These are phyloP conservation scores for Morelia viridis DNA, from an alignment of 2,797 vertebrate species.

Conservation along the genomic window DNA sequence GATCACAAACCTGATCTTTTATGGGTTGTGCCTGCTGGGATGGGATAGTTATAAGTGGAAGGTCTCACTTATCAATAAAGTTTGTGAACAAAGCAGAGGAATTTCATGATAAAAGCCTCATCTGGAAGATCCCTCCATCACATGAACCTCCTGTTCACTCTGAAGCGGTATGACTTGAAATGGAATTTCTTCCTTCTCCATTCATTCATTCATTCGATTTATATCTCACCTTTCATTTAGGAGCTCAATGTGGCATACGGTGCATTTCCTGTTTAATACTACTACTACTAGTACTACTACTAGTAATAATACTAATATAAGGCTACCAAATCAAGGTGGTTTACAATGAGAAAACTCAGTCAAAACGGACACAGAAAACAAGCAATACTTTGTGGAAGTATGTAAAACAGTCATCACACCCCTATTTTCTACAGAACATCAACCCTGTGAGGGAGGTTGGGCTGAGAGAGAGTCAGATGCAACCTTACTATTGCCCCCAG, in stretches of 20 bases:
- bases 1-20: neutral
- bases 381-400: neutral
- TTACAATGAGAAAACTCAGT: neutral
- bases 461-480: neutral
- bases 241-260: too few relatives aligned
- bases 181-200: neutral
- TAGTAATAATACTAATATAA: neutral
- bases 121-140: neutral
- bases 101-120: neutral
- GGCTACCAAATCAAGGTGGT: neutral
- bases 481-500: slow-evolving; percentile 31
- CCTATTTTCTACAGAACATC: neutral
- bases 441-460: neutral
- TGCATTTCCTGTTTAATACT: too few relatives aligned
- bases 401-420: neutral
- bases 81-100: neutral
- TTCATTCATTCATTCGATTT: neutral
- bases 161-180: neutral
- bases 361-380: neutral
- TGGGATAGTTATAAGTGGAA: neutral
- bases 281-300: too few relatives aligned
- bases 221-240: too few relatives aligned
- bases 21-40: neutral
- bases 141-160: neutral
- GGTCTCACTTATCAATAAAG: neutral